Evolutionary conservation across 1,140 invertebrate genomes (phyloP), one percentile per base, ranked within the genome.

Genomic region (Lepidurus packardi): DNA sequence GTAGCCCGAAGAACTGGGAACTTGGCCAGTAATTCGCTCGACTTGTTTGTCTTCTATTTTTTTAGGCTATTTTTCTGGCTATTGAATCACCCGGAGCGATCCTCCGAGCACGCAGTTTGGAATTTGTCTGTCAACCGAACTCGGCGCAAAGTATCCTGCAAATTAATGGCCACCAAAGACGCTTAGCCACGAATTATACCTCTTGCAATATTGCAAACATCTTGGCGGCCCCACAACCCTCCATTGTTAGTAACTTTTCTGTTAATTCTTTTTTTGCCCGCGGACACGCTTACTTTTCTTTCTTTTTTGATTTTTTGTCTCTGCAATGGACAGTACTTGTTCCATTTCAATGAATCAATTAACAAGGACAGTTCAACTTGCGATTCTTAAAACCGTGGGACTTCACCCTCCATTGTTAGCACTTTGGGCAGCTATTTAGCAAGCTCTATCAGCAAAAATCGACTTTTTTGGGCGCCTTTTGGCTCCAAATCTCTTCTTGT

Each of bases 21-120:
- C 53, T 13, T 65, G 53, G 53, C 53, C 53, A 65, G 53, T 65
- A 65, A 65, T 65, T 65, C 53, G 21, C 53, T 65, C 53, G 21
- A 65, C 9, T 65, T 34, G 34, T 34, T 34, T 34, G 34, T 34
- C 34, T 34, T 34, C 34, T 34, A 34, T 4, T 34, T 34, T 4
- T 34, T 34, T 34, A 4, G 34, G 34, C 3, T 34, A 34, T 34
- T 34, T 65, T 65, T 65, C 53, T 65, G 53, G 53, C 53, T 65
- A 65, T 65, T 65, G 53, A 65, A 65, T 65, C 53, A 65, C 21
- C 53, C 53, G 16, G 13, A 65, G 13, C 53, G n/a, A 65, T 21
- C 16, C 8, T 65, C 16, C 16, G 16, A 65, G 53, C 53, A 65
- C 13, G 21, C 53, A 65, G 21, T 65, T 9, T 65, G 53, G 53